Conservation (phyloP, 2,888 invertebrate species). For the Nephrocerus scutellatus region DNA sequence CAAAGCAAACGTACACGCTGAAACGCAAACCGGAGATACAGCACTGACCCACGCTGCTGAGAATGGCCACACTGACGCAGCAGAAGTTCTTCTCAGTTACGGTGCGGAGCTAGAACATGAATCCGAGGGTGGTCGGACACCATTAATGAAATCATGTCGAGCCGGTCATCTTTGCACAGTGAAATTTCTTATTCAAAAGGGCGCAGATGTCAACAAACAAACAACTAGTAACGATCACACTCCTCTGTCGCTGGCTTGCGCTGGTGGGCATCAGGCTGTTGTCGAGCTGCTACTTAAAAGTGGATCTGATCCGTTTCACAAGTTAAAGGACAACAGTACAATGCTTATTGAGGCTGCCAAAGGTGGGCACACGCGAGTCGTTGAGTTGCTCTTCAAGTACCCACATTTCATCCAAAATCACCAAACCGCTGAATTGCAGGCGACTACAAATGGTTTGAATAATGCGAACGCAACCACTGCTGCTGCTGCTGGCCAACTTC, state of each 20-base stretch:
- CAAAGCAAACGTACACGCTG: slow-evolving; percentile 85
- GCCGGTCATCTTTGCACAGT: slow-evolving; percentile 95
- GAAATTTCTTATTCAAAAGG: slow-evolving; percentile 86
- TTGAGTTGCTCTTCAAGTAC: slow-evolving; percentile 89
- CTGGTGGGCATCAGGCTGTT: slow-evolving; percentile 89
- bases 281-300: slow-evolving; percentile 86
- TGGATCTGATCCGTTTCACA: slow-evolving; percentile 92
- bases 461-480: slow-evolving; percentile 33
- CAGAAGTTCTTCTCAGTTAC: slow-evolving; percentile 81
- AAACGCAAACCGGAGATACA: slow-evolving; percentile 91
- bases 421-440: slow-evolving; percentile 45
- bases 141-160: slow-evolving; percentile 96
- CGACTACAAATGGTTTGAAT: slow-evolving; percentile 27
- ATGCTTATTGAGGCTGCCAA: slow-evolving; percentile 98
- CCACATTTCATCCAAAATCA: slow-evolving; percentile 70
- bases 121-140: slow-evolving; percentile 94
- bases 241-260: slow-evolving; percentile 91
- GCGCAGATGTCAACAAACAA: slow-evolving; percentile 78
- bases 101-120: slow-evolving; percentile 92
- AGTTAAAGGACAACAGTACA: slow-evolving; percentile 95
- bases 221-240: slow-evolving; percentile 96
- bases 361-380: slow-evolving; percentile 94
- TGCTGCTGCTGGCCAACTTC: slow-evolving; percentile 37
- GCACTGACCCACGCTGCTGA: slow-evolving; percentile 97
- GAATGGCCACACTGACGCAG: slow-evolving; percentile 97